phyloP scores from a whole-genome alignment of 1,140 invertebrate species.

The Drosophila ogumai region DNA sequence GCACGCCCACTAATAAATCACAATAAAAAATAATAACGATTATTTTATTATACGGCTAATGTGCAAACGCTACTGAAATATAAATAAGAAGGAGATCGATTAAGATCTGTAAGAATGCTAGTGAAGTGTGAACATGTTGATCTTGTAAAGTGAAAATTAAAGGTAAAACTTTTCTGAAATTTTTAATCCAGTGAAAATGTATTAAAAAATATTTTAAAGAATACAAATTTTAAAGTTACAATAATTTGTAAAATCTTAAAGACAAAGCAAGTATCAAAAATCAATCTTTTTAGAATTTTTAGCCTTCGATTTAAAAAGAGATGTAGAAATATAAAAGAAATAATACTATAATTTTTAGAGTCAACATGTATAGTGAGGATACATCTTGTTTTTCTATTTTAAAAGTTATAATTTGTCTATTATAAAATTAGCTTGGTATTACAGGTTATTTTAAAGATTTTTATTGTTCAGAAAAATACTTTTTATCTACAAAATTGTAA shows the following conservation, averaged over 20 bases:
- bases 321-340: too few species aligned
- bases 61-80: background rate
- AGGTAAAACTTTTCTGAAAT: background rate
- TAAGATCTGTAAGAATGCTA: background rate
- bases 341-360: too few species aligned
- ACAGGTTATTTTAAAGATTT: background rate
- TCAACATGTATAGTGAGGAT: background rate
- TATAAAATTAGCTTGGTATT: background rate
- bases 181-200: conserved; percentile 4
- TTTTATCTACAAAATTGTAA: background rate
- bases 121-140: conserved; percentile 24
- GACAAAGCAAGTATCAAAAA: background rate
- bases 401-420: background rate
- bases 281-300: too few species aligned
- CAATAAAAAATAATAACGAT: conserved; percentile 7
- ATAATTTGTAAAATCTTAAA: background rate
- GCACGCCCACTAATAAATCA: conserved; percentile 22
- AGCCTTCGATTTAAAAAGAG: too few species aligned
- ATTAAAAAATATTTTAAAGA: background rate
- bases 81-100: background rate
- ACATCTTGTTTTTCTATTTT: background rate
- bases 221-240: background rate
- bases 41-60: conserved; percentile 14
- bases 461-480: background rate
- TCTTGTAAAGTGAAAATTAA: conserved; percentile 24